phyloP scores from a whole-genome alignment of 2,113 vertebrate species.

The Triplophysa siluroides region DNA sequence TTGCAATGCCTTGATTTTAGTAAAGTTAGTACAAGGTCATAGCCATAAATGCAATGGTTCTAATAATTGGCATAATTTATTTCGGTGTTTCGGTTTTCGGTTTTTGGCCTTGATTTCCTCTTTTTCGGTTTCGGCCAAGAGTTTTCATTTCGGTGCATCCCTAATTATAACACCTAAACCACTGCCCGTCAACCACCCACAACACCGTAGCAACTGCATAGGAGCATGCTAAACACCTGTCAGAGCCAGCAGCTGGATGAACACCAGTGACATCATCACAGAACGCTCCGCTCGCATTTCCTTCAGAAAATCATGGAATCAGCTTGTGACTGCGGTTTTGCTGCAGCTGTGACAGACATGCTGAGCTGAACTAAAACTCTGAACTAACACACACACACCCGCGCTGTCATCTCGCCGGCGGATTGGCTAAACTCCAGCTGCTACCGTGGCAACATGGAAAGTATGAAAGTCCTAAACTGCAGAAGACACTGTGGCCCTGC shows the following conservation, averaged over 20 bases:
- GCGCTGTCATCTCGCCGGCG: not conserved
- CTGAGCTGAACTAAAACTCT: constrained; percentile 35
- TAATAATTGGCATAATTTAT: too few species aligned
- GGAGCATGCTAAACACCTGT: not conserved
- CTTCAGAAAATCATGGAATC: not conserved
- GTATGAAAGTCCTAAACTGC: not conserved
- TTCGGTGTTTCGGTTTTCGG: too few species aligned
- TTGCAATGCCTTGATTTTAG: too few species aligned
- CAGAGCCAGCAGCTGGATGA: too few species aligned
- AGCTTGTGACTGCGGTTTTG: constrained; percentile 17
- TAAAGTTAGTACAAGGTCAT: too few species aligned
- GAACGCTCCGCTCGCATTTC: not conserved
- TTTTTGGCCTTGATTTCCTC: too few species aligned
- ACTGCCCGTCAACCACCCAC: not conserved
- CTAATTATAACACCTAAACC: too few species aligned
- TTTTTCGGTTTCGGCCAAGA: too few species aligned
- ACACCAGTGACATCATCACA: not conserved
- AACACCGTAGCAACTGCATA: not conserved
- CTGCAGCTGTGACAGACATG: constrained; percentile 42
- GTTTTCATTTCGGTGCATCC: too few species aligned
- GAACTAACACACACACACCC: not conserved
- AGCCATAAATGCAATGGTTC: too few species aligned
- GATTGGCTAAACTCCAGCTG: constrained; percentile 34
- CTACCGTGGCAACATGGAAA: constrained; percentile 43
- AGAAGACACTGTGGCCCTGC: not conserved